Evolutionary conservation across 37 sponge, comb jelly and placozoan species (phyloP).

Genomic region (Tethya wilhelma): DNA sequence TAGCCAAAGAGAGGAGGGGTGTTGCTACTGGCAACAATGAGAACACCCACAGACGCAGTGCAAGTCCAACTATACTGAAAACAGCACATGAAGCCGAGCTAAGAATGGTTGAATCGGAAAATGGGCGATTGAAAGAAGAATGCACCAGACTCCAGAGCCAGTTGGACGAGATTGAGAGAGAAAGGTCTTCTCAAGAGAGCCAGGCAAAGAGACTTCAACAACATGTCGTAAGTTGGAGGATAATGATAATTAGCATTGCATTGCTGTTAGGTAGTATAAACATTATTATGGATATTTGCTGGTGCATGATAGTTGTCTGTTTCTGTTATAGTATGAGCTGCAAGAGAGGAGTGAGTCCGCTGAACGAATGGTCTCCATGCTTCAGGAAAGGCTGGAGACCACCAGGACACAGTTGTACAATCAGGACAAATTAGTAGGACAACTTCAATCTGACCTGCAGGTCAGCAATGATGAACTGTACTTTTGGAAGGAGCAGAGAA

Average conservation of each 20-base stretch:
- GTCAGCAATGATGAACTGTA: slow-evolving; percentile 14
- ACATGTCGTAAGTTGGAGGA: slow-evolving; percentile 5
- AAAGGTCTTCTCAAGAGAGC: not conserved
- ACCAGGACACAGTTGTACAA: slow-evolving; percentile 15
- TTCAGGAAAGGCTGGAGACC: slow-evolving; percentile 38
- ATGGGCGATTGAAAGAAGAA: not conserved
- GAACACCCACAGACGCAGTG: not conserved
- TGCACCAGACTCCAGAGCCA: slow-evolving; percentile 5
- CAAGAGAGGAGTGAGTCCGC: slow-evolving; percentile 12
- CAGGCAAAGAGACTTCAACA: not conserved
- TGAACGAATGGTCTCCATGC: not conserved
- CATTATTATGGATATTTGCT: not conserved
- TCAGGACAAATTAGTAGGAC: slow-evolving; percentile 21
- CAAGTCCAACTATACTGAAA: not conserved
- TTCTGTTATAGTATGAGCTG: not conserved
- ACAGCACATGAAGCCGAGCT: not conserved
- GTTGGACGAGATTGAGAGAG: slow-evolving; percentile 7
- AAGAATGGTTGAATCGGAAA: slow-evolving; percentile 6
- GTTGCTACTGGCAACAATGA: no score
- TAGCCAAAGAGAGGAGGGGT: not conserved
- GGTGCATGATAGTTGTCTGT: no score
- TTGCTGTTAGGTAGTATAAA: no score
- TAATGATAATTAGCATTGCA: no score
- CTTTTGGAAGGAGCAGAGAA: slow-evolving; percentile 36
- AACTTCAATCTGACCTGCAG: slow-evolving; percentile 26